Base-by-base conservation (phyloP, 1,140 invertebrate species). In the Drosophila sturtevanti region DNA sequence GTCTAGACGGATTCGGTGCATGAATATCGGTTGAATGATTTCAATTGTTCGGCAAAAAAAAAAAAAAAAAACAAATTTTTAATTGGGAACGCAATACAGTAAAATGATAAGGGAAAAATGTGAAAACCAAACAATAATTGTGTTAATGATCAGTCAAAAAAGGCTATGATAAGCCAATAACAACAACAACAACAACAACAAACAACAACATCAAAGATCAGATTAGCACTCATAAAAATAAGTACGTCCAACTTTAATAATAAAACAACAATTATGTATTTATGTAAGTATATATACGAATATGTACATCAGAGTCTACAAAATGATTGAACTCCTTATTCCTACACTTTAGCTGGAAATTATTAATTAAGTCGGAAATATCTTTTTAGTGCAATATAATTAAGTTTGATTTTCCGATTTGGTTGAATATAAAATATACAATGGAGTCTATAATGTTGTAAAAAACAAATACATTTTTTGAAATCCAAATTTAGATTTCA, bases 211-310 rank as follows among this genome's bases (percentile, higher is more conserved):
- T 56, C 31, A 56, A 56, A 35, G 14, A 56, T 56, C 27, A 18
- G 54, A 56, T 56, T 35, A 56, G 54, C 54, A 56, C 54, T 56
- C 27, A 56, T 56, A 56, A 31, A 56, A 56, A 56, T 34, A 56
- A 18, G 31, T 35, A 11, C 16, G 54, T 56, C 54, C 54, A 56
- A 56, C 14, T 35, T 56, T 56, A 56, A 56, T 56, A 31, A 56
- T 18, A 56, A 34, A 56, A 55, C 22, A 55, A 35, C 54, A 56
- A 56, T 18, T 21, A 48, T 41, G 38, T 41, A 16, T 44, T 1
- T 44, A 44, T 11, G 41, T 48, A 10, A 21, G 7, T 48, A 48
- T 48, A 48, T 48, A 48, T 56, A 34, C 54, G 24, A 31, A 56
- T 34, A 56, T 56, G 54, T 56, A 56, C 54, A 56, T 56, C 54